These are phyloP conservation scores for Electrophaes corylata DNA, from an alignment of 2,888 invertebrate genomes.

Conservation along the genomic window DNA sequence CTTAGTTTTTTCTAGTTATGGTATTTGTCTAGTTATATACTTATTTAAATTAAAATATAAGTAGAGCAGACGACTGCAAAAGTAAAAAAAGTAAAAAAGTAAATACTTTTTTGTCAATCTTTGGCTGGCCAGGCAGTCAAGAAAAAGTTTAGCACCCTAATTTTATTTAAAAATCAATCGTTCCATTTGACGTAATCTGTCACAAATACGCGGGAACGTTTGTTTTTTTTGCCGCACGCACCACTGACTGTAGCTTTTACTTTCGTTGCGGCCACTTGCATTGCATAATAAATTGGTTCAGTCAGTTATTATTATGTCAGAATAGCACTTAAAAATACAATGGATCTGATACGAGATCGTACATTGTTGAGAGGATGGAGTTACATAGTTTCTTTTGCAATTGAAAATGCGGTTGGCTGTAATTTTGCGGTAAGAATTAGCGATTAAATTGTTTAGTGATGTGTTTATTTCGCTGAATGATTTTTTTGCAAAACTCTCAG, in stretches of 20 bases:
- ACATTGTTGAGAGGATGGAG: constrained; percentile 19
- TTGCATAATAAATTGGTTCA: constrained; percentile 65
- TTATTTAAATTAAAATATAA: no score
- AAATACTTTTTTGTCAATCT: constrained; percentile 2
- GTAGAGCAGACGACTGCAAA: background rate
- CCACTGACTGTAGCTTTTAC: constrained; percentile 67
- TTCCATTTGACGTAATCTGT: constrained; percentile 42
- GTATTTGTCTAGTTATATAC: no score
- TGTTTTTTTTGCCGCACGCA: constrained; percentile 59
- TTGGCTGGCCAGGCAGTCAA: background rate
- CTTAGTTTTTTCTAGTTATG: no score
- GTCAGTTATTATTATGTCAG: constrained; percentile 54
- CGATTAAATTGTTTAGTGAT: background rate
- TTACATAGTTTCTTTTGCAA: constrained; percentile 25
- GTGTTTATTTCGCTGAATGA: background rate
- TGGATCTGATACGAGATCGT: constrained; percentile 23
- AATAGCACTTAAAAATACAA: constrained; percentile 43
- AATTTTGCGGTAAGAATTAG: constrained; percentile 6
- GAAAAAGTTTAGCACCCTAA: constrained; percentile 12
- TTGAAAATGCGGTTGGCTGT: constrained; percentile 6
- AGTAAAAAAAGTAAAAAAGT: background rate
- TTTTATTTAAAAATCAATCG: constrained; percentile 25
- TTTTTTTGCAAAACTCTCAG: no score
- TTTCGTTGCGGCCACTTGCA: constrained; percentile 66
- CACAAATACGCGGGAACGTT: constrained; percentile 48